Evolutionary conservation across 1,140 invertebrate species (phyloP).

Genomic region (Anastatus disparis): DNA sequence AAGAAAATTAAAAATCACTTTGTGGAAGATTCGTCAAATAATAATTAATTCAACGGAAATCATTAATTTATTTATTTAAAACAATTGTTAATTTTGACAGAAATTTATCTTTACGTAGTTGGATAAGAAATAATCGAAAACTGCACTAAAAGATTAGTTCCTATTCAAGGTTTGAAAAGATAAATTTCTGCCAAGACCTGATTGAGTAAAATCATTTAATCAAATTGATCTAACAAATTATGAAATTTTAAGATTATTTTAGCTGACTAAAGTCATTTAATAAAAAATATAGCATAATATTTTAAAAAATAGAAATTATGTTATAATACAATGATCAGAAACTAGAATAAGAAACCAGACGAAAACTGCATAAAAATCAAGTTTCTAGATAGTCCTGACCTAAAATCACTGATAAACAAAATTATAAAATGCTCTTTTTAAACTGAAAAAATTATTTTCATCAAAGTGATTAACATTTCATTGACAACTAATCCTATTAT

Average conservation of each 20-base stretch:
- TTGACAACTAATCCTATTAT: no score
- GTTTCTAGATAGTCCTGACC: neutral
- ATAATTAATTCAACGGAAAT: neutral
- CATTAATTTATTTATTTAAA: neutral
- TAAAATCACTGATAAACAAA: no score
- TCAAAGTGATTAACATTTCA: no score
- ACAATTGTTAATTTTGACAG: neutral
- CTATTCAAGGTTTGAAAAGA: conserved; percentile 6
- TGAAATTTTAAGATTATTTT: neutral
- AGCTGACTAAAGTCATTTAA: no score
- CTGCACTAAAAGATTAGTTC: conserved; percentile 23
- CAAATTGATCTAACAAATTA: neutral
- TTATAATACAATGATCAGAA: no score
- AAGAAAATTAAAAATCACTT: neutral
- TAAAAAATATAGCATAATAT: no score
- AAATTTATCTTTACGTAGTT: neutral
- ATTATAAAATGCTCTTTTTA: no score
- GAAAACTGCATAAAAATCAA: conserved; percentile 18
- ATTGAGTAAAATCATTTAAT: neutral
- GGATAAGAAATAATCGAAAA: conserved; percentile 30
- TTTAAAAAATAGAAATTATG: no score
- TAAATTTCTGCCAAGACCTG: neutral
- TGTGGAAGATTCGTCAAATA: neutral
- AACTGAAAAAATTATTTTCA: no score
- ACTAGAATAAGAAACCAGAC: no score